phyloP scores from a whole-genome alignment of 2,797 vertebrate species.

The Crypturellus tataupa region DNA sequence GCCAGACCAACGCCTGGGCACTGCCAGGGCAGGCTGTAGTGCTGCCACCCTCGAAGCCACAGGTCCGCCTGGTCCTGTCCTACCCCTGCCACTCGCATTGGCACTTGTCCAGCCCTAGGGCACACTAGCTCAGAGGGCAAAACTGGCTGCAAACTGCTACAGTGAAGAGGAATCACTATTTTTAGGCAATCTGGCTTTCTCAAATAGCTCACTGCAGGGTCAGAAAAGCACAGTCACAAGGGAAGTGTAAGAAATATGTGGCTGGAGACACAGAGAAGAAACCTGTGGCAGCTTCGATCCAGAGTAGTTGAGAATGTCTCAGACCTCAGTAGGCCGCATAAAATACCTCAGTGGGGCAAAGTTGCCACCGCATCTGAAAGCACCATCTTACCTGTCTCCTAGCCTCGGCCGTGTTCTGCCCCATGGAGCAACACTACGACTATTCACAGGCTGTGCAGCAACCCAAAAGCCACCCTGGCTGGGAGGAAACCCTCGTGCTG shows the following conservation, averaged over 20 bases:
- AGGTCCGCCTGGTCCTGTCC: not conserved
- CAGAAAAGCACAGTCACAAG: not conserved
- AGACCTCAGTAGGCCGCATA: not conserved
- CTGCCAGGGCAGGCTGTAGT: not conserved
- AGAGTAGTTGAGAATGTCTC: not conserved
- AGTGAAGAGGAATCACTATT: not conserved
- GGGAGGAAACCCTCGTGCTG: not conserved
- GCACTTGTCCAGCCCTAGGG: not conserved
- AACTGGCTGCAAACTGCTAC: not conserved
- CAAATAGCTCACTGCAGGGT: not conserved
- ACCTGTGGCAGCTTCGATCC: not conserved
- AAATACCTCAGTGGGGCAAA: not conserved
- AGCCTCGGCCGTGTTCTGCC: not conserved
- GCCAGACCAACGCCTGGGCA: too few relatives aligned
- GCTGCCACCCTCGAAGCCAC: rapidly evolving
- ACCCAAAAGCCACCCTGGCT: not conserved
- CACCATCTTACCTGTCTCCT: not conserved
- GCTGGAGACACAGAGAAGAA: not conserved
- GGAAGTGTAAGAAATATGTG: not conserved
- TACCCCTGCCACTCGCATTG: not conserved
- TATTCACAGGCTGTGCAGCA: not conserved
- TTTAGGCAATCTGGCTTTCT: not conserved
- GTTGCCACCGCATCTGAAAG: not conserved
- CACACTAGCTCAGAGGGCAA: not conserved
- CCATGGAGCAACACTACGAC: not conserved